A percentile compares a stretch with the other conserved stretches of the same genome.
These are phyloP conservation scores for Oedothorax gibbosus DNA, from an alignment of 1,140 invertebrate genomes.

Conservation along the genomic window DNA sequence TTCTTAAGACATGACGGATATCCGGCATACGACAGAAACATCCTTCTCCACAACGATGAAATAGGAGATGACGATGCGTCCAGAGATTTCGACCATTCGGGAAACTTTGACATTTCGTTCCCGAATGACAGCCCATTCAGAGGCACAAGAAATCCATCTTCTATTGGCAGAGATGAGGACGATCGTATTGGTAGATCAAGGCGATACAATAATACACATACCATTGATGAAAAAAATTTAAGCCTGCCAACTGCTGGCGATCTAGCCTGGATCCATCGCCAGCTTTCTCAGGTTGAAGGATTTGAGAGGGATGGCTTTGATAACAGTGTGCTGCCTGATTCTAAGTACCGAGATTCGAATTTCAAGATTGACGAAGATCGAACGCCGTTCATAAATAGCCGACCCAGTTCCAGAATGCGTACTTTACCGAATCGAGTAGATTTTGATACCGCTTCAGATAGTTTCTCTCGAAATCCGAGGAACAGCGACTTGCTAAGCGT, in stretches of 20 bases:
- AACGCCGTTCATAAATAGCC: background rate
- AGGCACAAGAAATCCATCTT: conserved; percentile 7
- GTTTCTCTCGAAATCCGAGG: conserved; percentile 20
- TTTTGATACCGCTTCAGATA: background rate
- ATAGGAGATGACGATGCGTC: conserved; percentile 20
- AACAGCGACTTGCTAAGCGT: background rate
- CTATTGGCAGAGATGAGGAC: background rate
- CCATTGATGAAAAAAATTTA: conserved; percentile 18
- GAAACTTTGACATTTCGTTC: conserved; percentile 33
- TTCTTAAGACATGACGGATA: conserved; percentile 31
- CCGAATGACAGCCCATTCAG: background rate
- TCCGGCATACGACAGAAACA: conserved; percentile 43
- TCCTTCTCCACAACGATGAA: conserved; percentile 52
- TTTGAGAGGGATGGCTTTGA: background rate
- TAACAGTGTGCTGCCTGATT: conserved; percentile 6
- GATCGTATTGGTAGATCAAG: background rate
- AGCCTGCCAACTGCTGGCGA: conserved; percentile 32
- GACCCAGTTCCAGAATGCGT: conserved; percentile 5
- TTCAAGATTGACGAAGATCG: conserved; percentile 2
- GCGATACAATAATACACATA: background rate
- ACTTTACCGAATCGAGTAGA: background rate
- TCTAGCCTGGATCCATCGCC: conserved; percentile 15
- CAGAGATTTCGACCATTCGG: background rate
- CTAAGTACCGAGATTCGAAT: background rate
- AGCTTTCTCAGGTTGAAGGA: conserved; percentile 31